Percentiles rank a stretch among this genome's conserved stretches.
phyloP scores from a whole-genome alignment of 2,113 vertebrate genomes.

The Clinocottus analis region DNA sequence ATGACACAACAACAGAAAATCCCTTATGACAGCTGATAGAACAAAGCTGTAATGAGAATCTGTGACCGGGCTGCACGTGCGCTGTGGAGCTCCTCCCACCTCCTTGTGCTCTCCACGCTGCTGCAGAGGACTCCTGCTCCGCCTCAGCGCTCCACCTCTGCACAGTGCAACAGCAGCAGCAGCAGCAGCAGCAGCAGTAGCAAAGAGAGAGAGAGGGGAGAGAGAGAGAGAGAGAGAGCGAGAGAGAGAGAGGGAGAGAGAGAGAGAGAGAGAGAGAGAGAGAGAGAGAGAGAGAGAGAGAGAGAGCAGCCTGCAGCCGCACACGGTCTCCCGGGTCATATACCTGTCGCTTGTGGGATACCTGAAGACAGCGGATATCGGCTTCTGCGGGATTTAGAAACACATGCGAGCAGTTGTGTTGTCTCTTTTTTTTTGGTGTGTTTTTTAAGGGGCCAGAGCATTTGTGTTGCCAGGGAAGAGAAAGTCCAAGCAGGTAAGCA shows the following conservation, averaged over 20 bases:
- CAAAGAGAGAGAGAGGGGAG: too few species aligned
- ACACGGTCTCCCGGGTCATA: constrained; percentile 3
- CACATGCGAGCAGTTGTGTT: background rate
- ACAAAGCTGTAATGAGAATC: constrained; percentile 18
- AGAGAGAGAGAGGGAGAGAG: too few species aligned
- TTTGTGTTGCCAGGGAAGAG: constrained; percentile 71
- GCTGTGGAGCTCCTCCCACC: constrained; percentile 74
- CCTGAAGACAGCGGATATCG: constrained; percentile 9
- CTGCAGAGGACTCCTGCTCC: constrained; percentile 64
- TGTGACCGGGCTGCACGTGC: constrained; percentile 47
- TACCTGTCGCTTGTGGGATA: constrained; percentile 47
- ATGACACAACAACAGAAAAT: background rate
- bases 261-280: too few species aligned
- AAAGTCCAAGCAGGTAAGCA: constrained; percentile 77
- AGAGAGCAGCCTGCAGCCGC: constrained; percentile 11
- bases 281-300: too few species aligned
- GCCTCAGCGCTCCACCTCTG: constrained; percentile 70
- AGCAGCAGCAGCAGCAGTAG: constrained; percentile 17
- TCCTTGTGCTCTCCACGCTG: constrained; percentile 51
- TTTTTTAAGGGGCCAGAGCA: background rate
- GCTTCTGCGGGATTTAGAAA: constrained; percentile 5
- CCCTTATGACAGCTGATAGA: constrained; percentile 18
- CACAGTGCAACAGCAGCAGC: constrained; percentile 50
- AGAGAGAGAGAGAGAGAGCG: too few species aligned
- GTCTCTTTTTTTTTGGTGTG: background rate